Conservation (phyloP, 2,113 vertebrate species). For the Oenanthe melanoleuca region DNA sequence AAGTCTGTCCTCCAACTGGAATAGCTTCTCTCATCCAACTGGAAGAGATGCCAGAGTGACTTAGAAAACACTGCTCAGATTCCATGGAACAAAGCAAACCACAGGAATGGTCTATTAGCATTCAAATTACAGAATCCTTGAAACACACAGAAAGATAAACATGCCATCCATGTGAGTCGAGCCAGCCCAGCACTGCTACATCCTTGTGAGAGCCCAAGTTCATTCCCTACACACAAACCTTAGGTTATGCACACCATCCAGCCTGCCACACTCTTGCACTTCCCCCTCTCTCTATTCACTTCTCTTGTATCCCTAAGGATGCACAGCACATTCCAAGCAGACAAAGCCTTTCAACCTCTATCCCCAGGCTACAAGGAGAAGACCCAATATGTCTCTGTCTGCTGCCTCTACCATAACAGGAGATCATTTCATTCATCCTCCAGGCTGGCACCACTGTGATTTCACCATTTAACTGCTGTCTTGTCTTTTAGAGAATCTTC, state of each 20-base stretch:
- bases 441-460: too few species aligned
- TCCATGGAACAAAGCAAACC: slow-evolving; percentile 1
- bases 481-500: too few species aligned
- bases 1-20: not conserved
- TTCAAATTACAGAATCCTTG: not conserved
- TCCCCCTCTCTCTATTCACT: not conserved
- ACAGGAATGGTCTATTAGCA: slow-evolving; percentile 11
- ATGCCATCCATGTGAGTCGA: not conserved
- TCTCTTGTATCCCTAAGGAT: not conserved
- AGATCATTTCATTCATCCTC: too few species aligned
- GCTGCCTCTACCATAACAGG: too few species aligned
- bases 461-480: too few species aligned
- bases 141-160: not conserved
- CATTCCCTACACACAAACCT: not conserved
- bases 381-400: too few species aligned
- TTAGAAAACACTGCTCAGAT: not conserved
- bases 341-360: too few species aligned
- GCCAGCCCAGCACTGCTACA: not conserved
- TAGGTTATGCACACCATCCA: not conserved
- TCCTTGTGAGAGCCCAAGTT: not conserved
- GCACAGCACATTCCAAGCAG: too few species aligned
- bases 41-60: not conserved
- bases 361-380: too few species aligned
- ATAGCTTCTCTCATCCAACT: not conserved
- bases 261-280: not conserved